Base-by-base conservation (phyloP, 2,888 invertebrate species). In the Syrista parreyssii region DNA sequence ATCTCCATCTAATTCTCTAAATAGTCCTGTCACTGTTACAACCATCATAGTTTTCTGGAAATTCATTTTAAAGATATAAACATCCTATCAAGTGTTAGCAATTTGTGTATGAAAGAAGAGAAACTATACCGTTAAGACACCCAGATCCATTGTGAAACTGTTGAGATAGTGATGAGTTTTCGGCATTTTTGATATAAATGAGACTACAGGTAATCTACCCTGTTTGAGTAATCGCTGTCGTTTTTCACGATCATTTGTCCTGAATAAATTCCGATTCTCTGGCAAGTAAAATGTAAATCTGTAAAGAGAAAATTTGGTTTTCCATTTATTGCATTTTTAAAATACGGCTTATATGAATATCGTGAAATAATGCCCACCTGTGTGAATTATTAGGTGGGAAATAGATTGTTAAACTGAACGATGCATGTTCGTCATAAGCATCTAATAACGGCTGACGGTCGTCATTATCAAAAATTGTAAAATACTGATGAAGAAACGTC, bases 141-240 rank as follows among this genome's bases (percentile, higher is more conserved):
- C 94, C 77, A 98, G 93, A 92, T 98, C 98, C 0, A 98, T 96
- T 6, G 95, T 94, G 87, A 98, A 97, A 30, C 97, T 96, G 90
- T 95, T 94, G 15, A 96, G 94, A 89, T 98, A 97, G 88, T 98
- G 98, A 77, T 94, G 94, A 0, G 97, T 96, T 84, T 94, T 94
- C 0, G 98, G 98, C 91, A 98, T 93, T 81, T 96, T 95, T 11
- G 95, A 94, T 34, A 98, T 91, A 86, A 95, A 95, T 0, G 96
- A 95, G 0, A 97, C 95, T 12, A 98, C 95, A 80, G 95, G 94
- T 74, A 96, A 88, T 74, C 94, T 94, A 3, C 97, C 97, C 75
- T 93, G 93, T 84, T 95, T 95, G 40, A 97, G 88, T 77, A 95
- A 91, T 78, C 95, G 94, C 31, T 93, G 89, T 79, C 96, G 93